Evolutionary conservation across 1,140 invertebrate species (phyloP), one percentile per base, ranked within the genome.

Genomic region (Leptestheria dahalacensis): DNA sequence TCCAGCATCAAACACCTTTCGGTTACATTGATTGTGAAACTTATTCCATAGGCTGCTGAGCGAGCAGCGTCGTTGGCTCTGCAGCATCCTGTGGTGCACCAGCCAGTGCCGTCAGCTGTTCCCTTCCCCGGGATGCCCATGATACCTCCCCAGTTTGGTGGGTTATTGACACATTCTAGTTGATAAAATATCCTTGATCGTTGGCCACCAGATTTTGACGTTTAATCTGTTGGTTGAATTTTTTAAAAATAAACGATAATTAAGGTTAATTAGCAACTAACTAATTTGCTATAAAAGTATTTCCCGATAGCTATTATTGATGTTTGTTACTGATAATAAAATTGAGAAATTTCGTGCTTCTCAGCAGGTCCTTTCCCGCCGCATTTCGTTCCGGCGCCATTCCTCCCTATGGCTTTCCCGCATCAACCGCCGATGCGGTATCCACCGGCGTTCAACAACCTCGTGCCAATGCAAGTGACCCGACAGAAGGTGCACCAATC

Each of bases 391-490:
- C 33, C 33, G 15, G 33, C 33, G 15, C 33, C 33, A 9, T 41
- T 41, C 33, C 33, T 15, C 6, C 33, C 15, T 6, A 41, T 41
- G 33, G 33, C 6, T 9, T 41, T 41, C 33, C 33, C 33, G 33
- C 33, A n/a, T n/a, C n/a, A 41, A 15, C 33, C 33, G 15, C 6
- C 15, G 33, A 15, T 41, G 6, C 33, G 33, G 6, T 41, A 41
- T 15, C 33, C 33, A 11, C 23, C 53, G 3, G 26, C 33, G 2
- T 25, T 33, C 28, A 55, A 55, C 53, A 55, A 33, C 33, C 33
- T 55, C 33, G 53, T 55, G 11, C 53, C 53, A 26, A 25, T 55
- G 23, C 53, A 55, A 55, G 53, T 55, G n/a, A 55, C 53, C 33
- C 53, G 53, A 12, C 53, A 55, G 3, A 29, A 26, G 12, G 28